These are phyloP conservation scores for Urocynchramus pylzowi DNA, from an alignment of 2,113 vertebrate species.

Conservation along the genomic window DNA sequence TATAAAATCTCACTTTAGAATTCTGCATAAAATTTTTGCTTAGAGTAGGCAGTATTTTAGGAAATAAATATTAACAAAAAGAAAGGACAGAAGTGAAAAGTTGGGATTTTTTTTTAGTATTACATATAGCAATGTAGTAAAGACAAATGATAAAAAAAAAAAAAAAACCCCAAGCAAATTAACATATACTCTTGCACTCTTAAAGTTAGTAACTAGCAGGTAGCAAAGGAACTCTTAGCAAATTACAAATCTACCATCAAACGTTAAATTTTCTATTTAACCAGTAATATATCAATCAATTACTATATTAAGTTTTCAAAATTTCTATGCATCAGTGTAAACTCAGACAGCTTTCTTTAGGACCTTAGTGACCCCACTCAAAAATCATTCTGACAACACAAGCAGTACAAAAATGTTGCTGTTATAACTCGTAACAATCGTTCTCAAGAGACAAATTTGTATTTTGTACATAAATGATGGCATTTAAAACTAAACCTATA, in stretches of 20 bases:
- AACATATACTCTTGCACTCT: neutral
- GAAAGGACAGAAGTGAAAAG: neutral
- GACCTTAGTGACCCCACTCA: neutral
- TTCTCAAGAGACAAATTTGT: slow-evolving; percentile 29
- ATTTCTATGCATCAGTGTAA: neutral
- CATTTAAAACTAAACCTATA: neutral
- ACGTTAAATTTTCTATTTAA: slow-evolving; percentile 4
- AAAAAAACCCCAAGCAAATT: neutral
- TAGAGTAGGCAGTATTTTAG: neutral
- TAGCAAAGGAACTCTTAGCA: slow-evolving; percentile 8
- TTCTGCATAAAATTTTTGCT: neutral
- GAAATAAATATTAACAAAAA: neutral
- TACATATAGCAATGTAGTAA: neutral
- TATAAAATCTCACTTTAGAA: neutral
- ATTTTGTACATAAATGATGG: neutral
- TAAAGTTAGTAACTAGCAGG: neutral
- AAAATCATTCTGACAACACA: slow-evolving; percentile 38
- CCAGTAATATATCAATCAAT: neutral
- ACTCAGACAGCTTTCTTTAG: slow-evolving; percentile 3
- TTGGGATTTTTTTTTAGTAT: neutral
- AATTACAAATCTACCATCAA: neutral
- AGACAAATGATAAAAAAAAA: neutral
- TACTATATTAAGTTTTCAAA: slow-evolving; percentile 20
- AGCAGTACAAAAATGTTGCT: slow-evolving; percentile 7
- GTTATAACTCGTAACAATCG: neutral